phyloP scores from a whole-genome alignment of 1,140 invertebrate species.

The Watersipora subatra region DNA sequence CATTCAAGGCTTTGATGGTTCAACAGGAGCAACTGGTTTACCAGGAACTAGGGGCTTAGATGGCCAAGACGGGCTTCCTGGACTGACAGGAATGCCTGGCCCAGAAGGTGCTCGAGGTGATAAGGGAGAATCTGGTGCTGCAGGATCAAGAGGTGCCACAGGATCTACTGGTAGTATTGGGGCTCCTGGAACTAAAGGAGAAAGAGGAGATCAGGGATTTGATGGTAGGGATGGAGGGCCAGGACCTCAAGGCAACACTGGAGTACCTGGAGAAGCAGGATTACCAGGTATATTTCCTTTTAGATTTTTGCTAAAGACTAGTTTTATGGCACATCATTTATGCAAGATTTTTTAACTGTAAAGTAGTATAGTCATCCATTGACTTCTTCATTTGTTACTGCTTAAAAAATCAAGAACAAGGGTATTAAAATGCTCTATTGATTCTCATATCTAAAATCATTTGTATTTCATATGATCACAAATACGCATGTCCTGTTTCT shows the following conservation, averaged over 20 bases:
- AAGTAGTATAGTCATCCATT: too few relatives aligned
- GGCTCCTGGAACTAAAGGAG: background rate
- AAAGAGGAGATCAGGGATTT: constrained; percentile 1
- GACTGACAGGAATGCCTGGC: constrained; percentile 4
- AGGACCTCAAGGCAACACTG: constrained; percentile 5
- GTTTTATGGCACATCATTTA: too few relatives aligned
- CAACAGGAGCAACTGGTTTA: background rate
- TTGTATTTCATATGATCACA: too few relatives aligned
- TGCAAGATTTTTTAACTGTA: too few relatives aligned
- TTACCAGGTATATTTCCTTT: background rate
- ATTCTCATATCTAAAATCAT: too few relatives aligned
- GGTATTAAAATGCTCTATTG: too few relatives aligned
- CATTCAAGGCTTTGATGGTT: background rate
- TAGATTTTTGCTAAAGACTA: too few relatives aligned
- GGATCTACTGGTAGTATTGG: constrained; percentile 1
- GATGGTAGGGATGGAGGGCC: background rate
- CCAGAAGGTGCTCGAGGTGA: background rate
- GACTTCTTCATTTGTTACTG: too few relatives aligned
- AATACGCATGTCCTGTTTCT: too few relatives aligned
- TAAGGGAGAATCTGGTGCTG: constrained; percentile 5
- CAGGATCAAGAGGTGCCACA: constrained; percentile 5
- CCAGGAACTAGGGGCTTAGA: background rate
- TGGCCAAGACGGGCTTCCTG: constrained; percentile 5
- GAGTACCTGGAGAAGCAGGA: constrained; percentile 9
- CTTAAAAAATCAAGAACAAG: too few relatives aligned